Evolutionary conservation across 2,888 invertebrate genomes (phyloP).

Genomic region (Galerucella calmariensis): DNA sequence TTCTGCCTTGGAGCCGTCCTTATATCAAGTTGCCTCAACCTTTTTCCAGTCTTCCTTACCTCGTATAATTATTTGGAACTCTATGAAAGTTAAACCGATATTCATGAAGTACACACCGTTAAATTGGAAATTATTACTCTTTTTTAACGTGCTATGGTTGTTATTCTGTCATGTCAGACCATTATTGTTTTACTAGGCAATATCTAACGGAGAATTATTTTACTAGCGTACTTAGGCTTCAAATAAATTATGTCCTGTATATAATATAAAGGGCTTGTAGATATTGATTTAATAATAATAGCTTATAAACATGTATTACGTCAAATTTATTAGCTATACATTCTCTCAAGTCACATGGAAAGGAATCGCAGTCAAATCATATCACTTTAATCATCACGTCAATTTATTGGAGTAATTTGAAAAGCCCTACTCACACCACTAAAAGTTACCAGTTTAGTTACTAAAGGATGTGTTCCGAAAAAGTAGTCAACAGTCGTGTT

Average conservation of each 20-base stretch:
- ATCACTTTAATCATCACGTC: too few relatives aligned
- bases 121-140: conserved; percentile 12
- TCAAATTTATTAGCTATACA: conserved; percentile 1
- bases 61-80: neutral
- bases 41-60: too few relatives aligned
- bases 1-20: too few relatives aligned
- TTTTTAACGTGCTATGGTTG: conserved; percentile 18
- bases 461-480: too few relatives aligned
- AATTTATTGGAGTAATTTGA: too few relatives aligned
- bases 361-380: neutral
- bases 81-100: neutral
- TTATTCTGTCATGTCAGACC: conserved; percentile 18
- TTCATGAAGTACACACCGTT: conserved; percentile 10
- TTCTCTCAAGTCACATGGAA: neutral
- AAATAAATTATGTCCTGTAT: conserved; percentile 21
- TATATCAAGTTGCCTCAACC: too few relatives aligned
- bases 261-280: conserved; percentile 20
- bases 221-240: conserved; percentile 19
- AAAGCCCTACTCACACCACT: too few relatives aligned
- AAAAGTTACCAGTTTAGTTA: too few relatives aligned
- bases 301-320: conserved; percentile 20
- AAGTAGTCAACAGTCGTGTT: too few relatives aligned
- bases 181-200: conserved; percentile 22
- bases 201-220: conserved; percentile 15
- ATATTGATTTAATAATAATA: conserved; percentile 18